Conservation (phyloP, 2,888 invertebrate genomes). For the Netelia inedita region DNA sequence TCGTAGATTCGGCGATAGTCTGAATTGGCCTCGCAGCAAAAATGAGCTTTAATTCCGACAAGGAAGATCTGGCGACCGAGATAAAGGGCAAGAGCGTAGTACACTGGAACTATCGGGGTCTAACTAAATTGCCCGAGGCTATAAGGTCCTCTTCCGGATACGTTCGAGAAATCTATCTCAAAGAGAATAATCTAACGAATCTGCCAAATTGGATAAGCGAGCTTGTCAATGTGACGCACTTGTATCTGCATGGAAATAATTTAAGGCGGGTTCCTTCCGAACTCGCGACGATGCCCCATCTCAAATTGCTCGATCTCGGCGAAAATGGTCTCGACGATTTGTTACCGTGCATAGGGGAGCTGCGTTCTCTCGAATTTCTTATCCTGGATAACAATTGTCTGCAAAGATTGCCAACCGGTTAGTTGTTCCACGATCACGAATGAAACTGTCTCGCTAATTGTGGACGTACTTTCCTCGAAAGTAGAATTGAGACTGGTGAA, state of each 20-base stretch:
- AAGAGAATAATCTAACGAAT: constrained; percentile 81
- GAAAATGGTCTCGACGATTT: constrained; percentile 76
- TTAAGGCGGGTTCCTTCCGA: constrained; percentile 77
- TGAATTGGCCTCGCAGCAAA: too few relatives aligned
- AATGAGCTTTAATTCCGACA: constrained; percentile 56
- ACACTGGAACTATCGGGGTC: constrained; percentile 84
- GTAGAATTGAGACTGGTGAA: constrained; percentile 76
- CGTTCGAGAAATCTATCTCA: constrained; percentile 83
- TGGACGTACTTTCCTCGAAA: neutral
- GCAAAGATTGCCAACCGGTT: constrained; percentile 77
- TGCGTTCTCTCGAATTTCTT: constrained; percentile 76
- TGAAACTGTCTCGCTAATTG: neutral
- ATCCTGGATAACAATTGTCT: constrained; percentile 78
- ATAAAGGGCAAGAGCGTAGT: constrained; percentile 81
- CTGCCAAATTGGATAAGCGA: constrained; percentile 80
- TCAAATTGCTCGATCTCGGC: constrained; percentile 80
- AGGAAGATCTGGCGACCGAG: constrained; percentile 81
- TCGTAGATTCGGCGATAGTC: too few relatives aligned
- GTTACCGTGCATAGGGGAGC: constrained; percentile 74
- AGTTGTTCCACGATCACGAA: constrained; percentile 63
- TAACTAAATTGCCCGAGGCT: constrained; percentile 80
- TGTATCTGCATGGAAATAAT: constrained; percentile 81
- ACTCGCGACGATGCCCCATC: constrained; percentile 74
- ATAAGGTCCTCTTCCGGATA: constrained; percentile 79
- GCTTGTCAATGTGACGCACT: constrained; percentile 79